Evolutionary conservation across 2,888 invertebrate genomes (phyloP).

Genomic region (Melanotus villosus): DNA sequence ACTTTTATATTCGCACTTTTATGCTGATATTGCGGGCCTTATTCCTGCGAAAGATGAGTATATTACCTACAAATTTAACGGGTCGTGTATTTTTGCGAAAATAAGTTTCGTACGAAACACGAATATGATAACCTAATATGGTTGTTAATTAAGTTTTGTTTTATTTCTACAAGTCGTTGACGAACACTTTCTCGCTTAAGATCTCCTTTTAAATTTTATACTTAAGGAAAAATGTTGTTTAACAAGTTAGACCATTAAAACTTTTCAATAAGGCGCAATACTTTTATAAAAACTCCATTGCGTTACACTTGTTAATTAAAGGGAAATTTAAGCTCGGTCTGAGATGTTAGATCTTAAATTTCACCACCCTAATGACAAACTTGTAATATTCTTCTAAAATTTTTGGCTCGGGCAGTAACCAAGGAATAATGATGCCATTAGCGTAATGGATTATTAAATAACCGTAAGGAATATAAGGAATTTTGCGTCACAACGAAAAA

Average conservation of each 20-base stretch:
- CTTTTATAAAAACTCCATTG: not conserved
- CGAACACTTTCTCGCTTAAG: too few relatives aligned
- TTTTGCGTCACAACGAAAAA: not conserved
- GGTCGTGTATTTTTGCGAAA: not conserved
- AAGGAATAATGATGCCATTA: conserved; percentile 12
- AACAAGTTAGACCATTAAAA: not conserved
- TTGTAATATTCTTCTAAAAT: not conserved
- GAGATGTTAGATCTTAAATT: not conserved
- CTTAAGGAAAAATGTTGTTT: too few relatives aligned
- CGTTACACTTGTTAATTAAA: not conserved
- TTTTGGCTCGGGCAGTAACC: not conserved
- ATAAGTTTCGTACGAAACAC: too few relatives aligned
- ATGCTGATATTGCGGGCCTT: conserved; percentile 19
- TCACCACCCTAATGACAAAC: not conserved
- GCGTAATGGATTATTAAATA: conserved; percentile 12
- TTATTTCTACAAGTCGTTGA: too few relatives aligned
- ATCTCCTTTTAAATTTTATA: too few relatives aligned
- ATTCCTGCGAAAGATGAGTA: conserved; percentile 18
- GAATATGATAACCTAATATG: too few relatives aligned
- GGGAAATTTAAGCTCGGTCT: not conserved
- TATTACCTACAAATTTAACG: conserved; percentile 19
- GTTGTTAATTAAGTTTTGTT: too few relatives aligned
- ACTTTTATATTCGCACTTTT: conserved; percentile 24
- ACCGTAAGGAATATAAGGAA: not conserved
- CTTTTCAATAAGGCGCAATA: not conserved